phyloP scores from a whole-genome alignment of 1,140 invertebrate species.

The Anoplolepis gracilipes region DNA sequence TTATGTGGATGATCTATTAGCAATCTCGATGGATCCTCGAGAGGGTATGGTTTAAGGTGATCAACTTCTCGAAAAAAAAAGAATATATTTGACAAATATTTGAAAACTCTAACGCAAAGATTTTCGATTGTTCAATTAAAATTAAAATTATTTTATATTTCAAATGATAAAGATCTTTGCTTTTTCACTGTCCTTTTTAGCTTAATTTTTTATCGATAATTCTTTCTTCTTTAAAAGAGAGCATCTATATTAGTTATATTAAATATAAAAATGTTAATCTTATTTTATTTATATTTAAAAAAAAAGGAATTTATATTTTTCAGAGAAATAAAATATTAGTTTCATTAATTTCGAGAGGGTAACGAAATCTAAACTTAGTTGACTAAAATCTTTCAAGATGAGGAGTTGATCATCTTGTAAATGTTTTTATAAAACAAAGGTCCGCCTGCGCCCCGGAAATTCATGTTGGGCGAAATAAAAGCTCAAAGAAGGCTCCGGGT shows the following conservation, averaged over 20 bases:
- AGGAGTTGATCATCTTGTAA: slow-evolving; percentile 63
- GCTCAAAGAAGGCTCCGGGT: slow-evolving; percentile 56
- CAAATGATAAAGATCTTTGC: not conserved
- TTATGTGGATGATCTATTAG: slow-evolving; percentile 66
- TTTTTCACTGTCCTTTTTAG: not conserved
- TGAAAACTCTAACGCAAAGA: not conserved
- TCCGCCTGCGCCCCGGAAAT: slow-evolving; percentile 66
- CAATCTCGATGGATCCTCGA: slow-evolving; percentile 55
- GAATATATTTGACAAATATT: too few relatives aligned
- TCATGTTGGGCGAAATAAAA: slow-evolving; percentile 35
- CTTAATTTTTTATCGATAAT: not conserved
- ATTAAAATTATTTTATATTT: not conserved
- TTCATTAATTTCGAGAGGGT: not conserved
- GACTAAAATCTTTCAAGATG: not conserved
- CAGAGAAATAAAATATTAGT: not conserved
- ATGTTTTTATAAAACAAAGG: slow-evolving; percentile 74
- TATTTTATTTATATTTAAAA: not conserved
- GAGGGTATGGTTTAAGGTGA: slow-evolving; percentile 48
- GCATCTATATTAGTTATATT: not conserved
- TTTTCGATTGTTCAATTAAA: not conserved
- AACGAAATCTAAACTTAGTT: not conserved
- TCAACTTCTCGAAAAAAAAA: slow-evolving; percentile 47
- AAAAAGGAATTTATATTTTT: not conserved
- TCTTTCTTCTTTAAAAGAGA: not conserved
- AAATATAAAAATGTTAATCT: not conserved